phyloP scores from a whole-genome alignment of 2,888 invertebrate species.

The Hedya salicella region DNA sequence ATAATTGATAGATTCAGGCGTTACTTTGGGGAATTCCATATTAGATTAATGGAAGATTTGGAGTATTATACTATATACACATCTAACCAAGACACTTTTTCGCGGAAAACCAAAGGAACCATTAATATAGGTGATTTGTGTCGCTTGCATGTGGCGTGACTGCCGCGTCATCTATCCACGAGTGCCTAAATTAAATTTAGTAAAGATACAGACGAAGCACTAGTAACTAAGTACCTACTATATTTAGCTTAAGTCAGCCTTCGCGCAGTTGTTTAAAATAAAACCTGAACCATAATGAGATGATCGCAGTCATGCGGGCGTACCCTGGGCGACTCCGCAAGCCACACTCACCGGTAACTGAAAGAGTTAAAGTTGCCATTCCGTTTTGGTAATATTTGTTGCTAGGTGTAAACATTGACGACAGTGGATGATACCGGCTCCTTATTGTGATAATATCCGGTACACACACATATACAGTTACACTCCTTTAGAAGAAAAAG shows the following conservation, averaged over 20 bases:
- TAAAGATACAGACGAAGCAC: neutral
- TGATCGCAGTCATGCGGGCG: constrained; percentile 35
- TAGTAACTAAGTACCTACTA: constrained; percentile 2
- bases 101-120: too few species aligned
- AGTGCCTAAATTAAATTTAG: neutral
- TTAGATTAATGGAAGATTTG: too few species aligned
- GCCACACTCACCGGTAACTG: neutral
- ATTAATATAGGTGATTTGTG: too few species aligned
- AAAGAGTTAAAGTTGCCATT: constrained; percentile 6
- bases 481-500: neutral
- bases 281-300: constrained; percentile 37
- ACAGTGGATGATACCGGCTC: constrained; percentile 26
- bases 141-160: too few species aligned
- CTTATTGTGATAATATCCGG: constrained; percentile 41
- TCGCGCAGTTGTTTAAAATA: constrained; percentile 33
- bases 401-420: constrained; percentile 23
- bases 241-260: constrained; percentile 11
- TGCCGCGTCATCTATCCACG: too few species aligned
- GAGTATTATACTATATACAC: too few species aligned
- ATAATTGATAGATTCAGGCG: too few species aligned
- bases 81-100: too few species aligned
- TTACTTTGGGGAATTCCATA: too few species aligned
- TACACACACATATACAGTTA: neutral
- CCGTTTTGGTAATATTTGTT: neutral
- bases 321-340: constrained; percentile 2